Conservation (phyloP, 2,888 invertebrate species). For the Corythucha ciliata region DNA sequence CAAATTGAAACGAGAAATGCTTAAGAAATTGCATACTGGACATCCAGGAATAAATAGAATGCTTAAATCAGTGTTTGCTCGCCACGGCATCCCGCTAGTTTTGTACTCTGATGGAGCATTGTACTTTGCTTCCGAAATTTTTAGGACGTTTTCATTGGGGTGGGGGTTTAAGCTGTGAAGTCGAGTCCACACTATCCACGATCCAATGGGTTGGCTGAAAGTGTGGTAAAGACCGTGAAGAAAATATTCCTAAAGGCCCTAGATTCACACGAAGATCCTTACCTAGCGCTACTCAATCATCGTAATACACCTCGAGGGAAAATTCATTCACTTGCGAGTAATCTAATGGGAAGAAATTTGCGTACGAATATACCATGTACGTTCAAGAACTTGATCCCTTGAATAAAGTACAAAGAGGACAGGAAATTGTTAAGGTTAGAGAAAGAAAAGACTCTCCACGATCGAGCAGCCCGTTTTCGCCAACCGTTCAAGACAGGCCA, state of each 20-base stretch:
- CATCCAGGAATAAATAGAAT: slow-evolving; percentile 28
- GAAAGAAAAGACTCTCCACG: neutral
- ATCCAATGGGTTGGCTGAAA: slow-evolving; percentile 22
- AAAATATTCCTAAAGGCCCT: slow-evolving; percentile 3
- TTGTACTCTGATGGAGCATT: slow-evolving; percentile 19
- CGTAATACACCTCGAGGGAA: slow-evolving; percentile 12
- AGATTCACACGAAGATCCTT: slow-evolving; percentile 8
- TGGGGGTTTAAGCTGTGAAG: slow-evolving; percentile 22
- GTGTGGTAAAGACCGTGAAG: slow-evolving; percentile 9
- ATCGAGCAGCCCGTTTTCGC: no score
- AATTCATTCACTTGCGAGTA: slow-evolving; percentile 6
- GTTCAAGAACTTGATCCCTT: neutral
- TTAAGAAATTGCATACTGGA: slow-evolving; percentile 19
- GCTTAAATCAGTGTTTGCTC: slow-evolving; percentile 23
- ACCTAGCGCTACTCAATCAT: slow-evolving; percentile 11
- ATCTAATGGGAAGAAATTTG: slow-evolving; percentile 1
- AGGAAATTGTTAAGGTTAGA: slow-evolving; percentile 8
- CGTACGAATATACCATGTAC: slow-evolving; percentile 1
- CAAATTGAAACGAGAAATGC: slow-evolving; percentile 8
- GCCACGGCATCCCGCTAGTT: slow-evolving; percentile 16
- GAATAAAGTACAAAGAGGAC: slow-evolving; percentile 2
- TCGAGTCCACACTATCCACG: slow-evolving; percentile 23
- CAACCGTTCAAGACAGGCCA: no score
- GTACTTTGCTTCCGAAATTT: slow-evolving; percentile 17
- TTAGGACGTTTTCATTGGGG: slow-evolving; percentile 11